Base-by-base conservation (phyloP, 2,113 vertebrate species). In the Hirundichthys speculiger region DNA sequence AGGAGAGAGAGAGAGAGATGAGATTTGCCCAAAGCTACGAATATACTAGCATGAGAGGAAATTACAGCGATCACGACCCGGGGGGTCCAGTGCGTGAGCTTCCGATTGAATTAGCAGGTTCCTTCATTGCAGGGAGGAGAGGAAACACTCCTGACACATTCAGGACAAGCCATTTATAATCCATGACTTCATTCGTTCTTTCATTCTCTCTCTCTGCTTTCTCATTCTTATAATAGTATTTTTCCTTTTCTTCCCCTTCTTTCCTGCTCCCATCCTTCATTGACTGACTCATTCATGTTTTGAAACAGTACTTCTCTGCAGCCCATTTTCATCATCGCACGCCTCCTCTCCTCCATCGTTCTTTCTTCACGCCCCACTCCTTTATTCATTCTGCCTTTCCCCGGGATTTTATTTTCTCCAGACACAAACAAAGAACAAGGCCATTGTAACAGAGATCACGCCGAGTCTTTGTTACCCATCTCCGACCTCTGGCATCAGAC, bases 31-130 rank as follows among this genome's bases (percentile, higher is more conserved):
- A 59, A 74, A 84, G 88, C 88, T 73, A 69, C 38, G 53, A 81
- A 86, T 85, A 86, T 85, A 83, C 68, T 69, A 68, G 79, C 83
- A 81, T 69, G 69, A 88, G 75, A 87, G 73, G 84, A 86, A 86
- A 87, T 85, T 62, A 86, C 72, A 80, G 83, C 71, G 82, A 90
- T 90, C 83, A 70, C 79, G 79, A 79, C 82, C 65, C 24, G 47
- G 45, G 72, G 72, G 66, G 79, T 75, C 82, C 47, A 43, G 39
- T 71, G 75, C 64, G 72, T 71, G 79, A 81, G 67, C 84, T 87
- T 81, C 74, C 54, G 14, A 85, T 80, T 86, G 76, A 86, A 88
- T 87, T 82, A 82, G 73, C 75, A 64, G 83, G 68, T 82, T 69
- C 43, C 45, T 82, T 57, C 71, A 43, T 77, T 42, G 61, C 51